A percentile compares a stretch with the other conserved stretches of the same genome.
These are phyloP conservation scores for Aleiodes alternator DNA, from an alignment of 2,888 invertebrate species.

Conservation along the genomic window DNA sequence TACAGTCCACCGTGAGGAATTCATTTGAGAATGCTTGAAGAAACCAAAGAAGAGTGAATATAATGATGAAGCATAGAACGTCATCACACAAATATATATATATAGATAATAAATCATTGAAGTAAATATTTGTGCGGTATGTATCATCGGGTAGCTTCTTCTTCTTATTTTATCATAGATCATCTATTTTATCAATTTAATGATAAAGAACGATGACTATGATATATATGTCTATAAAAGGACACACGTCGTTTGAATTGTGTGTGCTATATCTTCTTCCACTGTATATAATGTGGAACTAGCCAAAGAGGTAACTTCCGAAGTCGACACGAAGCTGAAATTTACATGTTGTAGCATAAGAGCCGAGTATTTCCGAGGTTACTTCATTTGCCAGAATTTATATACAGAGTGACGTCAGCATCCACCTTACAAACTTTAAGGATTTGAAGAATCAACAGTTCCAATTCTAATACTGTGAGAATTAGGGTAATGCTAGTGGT, in stretches of 20 bases:
- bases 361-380: no score
- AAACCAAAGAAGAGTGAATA: neutral
- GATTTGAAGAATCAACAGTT: no score
- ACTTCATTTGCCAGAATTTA: no score
- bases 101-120: neutral
- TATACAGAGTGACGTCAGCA: no score
- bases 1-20: no score
- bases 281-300: neutral
- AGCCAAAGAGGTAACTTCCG: no score
- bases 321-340: no score
- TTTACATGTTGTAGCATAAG: no score
- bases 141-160: neutral
- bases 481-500: no score
- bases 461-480: no score
- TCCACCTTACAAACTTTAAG: no score
- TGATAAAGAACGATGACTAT: constrained; percentile 22
- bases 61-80: neutral
- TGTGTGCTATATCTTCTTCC: no score
- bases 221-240: constrained; percentile 17
- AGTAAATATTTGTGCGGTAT: constrained; percentile 1
- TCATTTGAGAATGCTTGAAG: neutral
- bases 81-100: neutral
- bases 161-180: neutral
- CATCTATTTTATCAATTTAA: neutral
- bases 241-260: neutral